A percentile compares a stretch with the other conserved stretches of the same genome.
These are phyloP conservation scores for Autographa pulchrina DNA, from an alignment of 2,888 invertebrate species.

Conservation along the genomic window DNA sequence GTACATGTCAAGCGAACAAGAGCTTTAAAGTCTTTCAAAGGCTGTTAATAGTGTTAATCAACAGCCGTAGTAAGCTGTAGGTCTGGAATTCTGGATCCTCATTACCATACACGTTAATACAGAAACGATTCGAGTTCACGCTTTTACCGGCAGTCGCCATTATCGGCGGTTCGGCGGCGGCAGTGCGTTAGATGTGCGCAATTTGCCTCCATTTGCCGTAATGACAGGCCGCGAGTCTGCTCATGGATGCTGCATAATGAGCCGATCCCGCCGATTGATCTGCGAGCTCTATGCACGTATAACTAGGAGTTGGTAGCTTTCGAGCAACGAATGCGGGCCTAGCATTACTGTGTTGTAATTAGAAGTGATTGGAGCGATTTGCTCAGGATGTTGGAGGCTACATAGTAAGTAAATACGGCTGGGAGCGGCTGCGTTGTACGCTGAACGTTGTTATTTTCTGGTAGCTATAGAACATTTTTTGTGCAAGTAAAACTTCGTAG, in stretches of 20 bases:
- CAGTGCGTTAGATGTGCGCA: slow-evolving; percentile 87
- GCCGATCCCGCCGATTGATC: slow-evolving; percentile 84
- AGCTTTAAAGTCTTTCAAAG: slow-evolving; percentile 1
- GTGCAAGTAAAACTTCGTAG: background rate
- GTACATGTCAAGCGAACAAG: background rate
- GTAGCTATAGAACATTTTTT: slow-evolving; percentile 9
- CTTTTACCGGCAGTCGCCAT: slow-evolving; percentile 80
- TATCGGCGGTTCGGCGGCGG: slow-evolving; percentile 69
- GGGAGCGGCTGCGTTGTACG: slow-evolving; percentile 21
- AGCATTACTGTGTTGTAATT: slow-evolving; percentile 61
- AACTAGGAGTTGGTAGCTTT: slow-evolving; percentile 53
- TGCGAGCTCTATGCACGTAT: slow-evolving; percentile 56
- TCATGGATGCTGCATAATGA: slow-evolving; percentile 86
- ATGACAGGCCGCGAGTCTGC: slow-evolving; percentile 83
- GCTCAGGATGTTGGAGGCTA: slow-evolving; percentile 45
- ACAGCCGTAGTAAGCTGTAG: slow-evolving; percentile 28
- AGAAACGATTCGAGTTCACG: slow-evolving; percentile 75
- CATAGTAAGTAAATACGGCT: slow-evolving; percentile 43
- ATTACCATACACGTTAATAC: slow-evolving; percentile 76
- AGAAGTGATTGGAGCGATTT: slow-evolving; percentile 66
- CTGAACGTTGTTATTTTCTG: slow-evolving; percentile 31
- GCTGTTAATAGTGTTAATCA: slow-evolving; percentile 12
- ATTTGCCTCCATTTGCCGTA: slow-evolving; percentile 88
- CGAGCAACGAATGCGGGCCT: slow-evolving; percentile 45
- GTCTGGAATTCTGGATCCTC: slow-evolving; percentile 54